A percentile compares a stretch with the other conserved stretches of the same genome.
Evolutionary conservation across 2,797 vertebrate genomes (phyloP).

Genomic region (Distichodus sexfasciatus): DNA sequence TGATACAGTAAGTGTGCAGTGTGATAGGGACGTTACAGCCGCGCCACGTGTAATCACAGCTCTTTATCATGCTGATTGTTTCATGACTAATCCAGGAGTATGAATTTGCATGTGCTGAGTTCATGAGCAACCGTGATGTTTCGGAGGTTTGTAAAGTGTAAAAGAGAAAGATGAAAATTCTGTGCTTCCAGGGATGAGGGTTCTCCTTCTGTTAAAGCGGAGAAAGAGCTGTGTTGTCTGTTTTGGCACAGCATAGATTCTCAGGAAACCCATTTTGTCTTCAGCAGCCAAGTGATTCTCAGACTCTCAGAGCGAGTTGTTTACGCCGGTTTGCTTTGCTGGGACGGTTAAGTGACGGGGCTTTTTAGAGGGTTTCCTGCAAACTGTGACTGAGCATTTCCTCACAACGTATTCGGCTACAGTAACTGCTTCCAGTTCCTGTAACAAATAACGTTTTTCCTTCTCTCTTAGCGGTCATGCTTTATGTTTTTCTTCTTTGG

Average conservation of each 20-base stretch:
- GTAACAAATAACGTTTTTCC: too few relatives aligned
- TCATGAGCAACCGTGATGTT: too few relatives aligned
- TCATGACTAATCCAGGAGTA: too few relatives aligned
- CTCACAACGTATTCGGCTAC: neutral
- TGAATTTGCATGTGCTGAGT: too few relatives aligned
- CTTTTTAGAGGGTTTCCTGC: neutral
- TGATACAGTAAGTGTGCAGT: too few relatives aligned
- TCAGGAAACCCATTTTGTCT: slow-evolving; percentile 8
- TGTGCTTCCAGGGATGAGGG: neutral
- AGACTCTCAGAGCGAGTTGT: slow-evolving; percentile 1
- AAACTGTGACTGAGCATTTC: neutral
- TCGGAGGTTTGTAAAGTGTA: too few relatives aligned
- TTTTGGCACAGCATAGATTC: neutral
- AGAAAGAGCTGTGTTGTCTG: slow-evolving; percentile 2
- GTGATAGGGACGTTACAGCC: too few relatives aligned
- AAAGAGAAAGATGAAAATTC: too few relatives aligned
- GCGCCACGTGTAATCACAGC: too few relatives aligned
- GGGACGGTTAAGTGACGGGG: neutral
- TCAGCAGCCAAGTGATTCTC: slow-evolving; percentile 25
- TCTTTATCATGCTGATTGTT: too few relatives aligned
- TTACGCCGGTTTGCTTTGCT: neutral
- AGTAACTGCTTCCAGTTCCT: neutral
- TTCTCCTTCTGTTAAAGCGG: neutral
- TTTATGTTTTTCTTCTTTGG: neutral
- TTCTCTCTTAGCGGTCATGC: neutral